phyloP scores from a whole-genome alignment of 2,888 invertebrate genomes.

The Cactoblastis cactorum region DNA sequence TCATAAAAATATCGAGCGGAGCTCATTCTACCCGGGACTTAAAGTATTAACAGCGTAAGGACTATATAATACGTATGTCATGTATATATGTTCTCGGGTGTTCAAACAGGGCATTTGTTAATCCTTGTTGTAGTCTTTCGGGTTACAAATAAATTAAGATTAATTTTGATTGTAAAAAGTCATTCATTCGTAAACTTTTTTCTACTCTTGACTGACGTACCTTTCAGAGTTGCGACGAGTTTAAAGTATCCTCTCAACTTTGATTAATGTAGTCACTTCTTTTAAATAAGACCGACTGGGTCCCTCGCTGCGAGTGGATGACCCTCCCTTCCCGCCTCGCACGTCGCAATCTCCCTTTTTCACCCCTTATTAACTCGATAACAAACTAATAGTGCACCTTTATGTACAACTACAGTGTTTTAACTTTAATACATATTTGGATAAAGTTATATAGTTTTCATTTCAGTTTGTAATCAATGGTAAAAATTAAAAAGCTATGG shows the following conservation, averaged over 20 bases:
- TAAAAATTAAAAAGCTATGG: not conserved
- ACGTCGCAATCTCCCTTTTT: not conserved
- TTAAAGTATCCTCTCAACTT: not conserved
- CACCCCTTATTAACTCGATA: conserved; percentile 8
- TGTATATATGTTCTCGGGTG: too few species aligned
- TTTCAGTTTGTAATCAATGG: not conserved
- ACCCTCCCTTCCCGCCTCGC: not conserved
- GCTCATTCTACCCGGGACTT: too few species aligned
- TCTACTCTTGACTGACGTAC: not conserved
- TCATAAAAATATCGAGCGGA: too few species aligned
- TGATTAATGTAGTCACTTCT: not conserved
- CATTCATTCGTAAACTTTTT: not conserved
- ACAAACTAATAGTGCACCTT: conserved; percentile 1
- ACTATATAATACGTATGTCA: too few species aligned
- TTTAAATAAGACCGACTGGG: not conserved
- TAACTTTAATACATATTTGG: not conserved
- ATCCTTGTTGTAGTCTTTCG: not conserved
- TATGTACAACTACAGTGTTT: not conserved
- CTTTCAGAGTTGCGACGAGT: not conserved
- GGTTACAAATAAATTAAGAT: not conserved
- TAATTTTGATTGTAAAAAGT: not conserved
- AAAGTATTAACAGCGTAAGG: too few species aligned
- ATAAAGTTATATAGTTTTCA: not conserved
- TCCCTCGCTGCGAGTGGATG: not conserved
- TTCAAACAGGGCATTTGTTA: not conserved